phyloP scores from a whole-genome alignment of 92 coral and sea anemone genomes.

The Parazoanthus darwini region DNA sequence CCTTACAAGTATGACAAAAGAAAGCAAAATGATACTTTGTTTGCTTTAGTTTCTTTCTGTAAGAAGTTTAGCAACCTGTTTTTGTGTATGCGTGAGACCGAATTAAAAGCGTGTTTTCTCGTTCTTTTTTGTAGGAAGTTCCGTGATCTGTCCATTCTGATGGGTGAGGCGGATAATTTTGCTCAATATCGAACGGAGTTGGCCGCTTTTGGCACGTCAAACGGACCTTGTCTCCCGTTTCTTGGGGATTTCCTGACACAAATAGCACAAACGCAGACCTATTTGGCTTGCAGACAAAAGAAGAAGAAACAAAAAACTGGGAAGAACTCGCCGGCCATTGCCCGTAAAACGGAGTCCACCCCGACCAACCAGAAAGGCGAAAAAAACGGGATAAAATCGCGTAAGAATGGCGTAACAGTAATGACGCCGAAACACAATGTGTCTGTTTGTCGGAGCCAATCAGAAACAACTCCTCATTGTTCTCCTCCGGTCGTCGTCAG shows the following conservation, averaged over 20 bases:
- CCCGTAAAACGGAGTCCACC: neutral
- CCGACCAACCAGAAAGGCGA: neutral
- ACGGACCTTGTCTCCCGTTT: constrained; percentile 82
- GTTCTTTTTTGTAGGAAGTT: constrained; percentile 70
- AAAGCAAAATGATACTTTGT: no score
- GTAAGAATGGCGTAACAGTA: constrained; percentile 51
- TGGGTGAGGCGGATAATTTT: constrained; percentile 95
- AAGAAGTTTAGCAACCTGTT: no score
- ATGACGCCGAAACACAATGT: constrained; percentile 43
- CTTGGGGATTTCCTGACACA: constrained; percentile 96
- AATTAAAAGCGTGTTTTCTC: neutral
- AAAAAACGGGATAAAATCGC: constrained; percentile 7
- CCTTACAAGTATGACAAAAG: no score
- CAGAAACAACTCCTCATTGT: constrained; percentile 49
- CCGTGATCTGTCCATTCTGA: constrained; percentile 84
- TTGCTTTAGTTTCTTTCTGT: no score
- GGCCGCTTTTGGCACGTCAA: constrained; percentile 52
- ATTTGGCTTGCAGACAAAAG: constrained; percentile 73
- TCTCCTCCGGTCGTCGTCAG: constrained; percentile 33
- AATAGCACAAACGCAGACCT: constrained; percentile 91
- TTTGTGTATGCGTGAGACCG: neutral
- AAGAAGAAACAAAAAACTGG: constrained; percentile 46
- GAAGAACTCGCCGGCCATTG: constrained; percentile 33
- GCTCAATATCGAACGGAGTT: constrained; percentile 82
- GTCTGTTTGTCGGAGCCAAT: constrained; percentile 39